Percentiles rank a stretch among this genome's conserved stretches.
These are phyloP conservation scores for Pleuronectes platessa DNA, from an alignment of 2,113 vertebrate species.

Conservation along the genomic window DNA sequence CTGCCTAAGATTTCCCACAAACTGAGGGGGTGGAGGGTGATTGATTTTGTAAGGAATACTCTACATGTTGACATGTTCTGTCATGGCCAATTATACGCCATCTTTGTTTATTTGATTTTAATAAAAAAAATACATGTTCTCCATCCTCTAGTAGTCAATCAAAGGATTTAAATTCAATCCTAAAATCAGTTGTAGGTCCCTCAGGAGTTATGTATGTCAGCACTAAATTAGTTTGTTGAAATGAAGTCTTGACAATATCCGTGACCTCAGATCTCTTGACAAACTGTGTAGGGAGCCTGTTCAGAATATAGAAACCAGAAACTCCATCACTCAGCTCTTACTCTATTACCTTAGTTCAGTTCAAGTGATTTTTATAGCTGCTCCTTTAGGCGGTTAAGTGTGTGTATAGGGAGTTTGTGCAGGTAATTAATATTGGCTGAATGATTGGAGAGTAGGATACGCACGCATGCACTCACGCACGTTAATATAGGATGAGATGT, in stretches of 20 bases:
- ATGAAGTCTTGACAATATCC: constrained; percentile 44
- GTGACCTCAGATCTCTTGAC: constrained; percentile 48
- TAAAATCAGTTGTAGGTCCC: constrained; percentile 14
- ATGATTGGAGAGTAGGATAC: constrained; percentile 43
- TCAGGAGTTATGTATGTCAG: constrained; percentile 25
- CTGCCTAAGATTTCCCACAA: not conserved
- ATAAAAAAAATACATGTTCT: not conserved
- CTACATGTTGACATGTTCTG: not conserved
- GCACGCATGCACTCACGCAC: constrained; percentile 6
- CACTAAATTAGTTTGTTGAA: constrained; percentile 45
- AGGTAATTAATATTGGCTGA: constrained; percentile 72
- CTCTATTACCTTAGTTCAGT: constrained; percentile 44
- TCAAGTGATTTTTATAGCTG: constrained; percentile 35
- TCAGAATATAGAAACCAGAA: constrained; percentile 66
- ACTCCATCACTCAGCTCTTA: constrained; percentile 56
- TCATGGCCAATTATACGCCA: not conserved
- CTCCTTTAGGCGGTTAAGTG: constrained; percentile 2
- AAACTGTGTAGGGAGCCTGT: constrained; percentile 35
- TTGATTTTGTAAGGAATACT: not conserved
- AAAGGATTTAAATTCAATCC: constrained; percentile 9
- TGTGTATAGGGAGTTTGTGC: constrained; percentile 24
- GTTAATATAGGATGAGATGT: no score
- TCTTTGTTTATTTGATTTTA: not conserved
- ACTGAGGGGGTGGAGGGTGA: not conserved
- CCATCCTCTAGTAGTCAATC: not conserved